Conservation (phyloP, 2,797 vertebrate species). For the Poecilia gillii region DNA sequence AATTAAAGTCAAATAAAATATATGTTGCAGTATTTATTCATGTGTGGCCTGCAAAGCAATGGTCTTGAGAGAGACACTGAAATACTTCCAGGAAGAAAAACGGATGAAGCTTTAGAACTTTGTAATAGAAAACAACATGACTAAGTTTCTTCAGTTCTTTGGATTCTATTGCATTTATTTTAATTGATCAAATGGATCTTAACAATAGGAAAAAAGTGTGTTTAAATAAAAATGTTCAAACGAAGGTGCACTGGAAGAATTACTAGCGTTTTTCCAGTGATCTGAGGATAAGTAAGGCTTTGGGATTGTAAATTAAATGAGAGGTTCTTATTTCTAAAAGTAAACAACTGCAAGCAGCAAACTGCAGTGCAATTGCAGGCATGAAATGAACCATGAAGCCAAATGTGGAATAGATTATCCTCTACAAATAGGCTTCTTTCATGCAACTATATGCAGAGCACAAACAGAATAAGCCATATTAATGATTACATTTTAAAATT, state of each 20-base stretch:
- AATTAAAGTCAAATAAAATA: background rate
- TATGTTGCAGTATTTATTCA: background rate
- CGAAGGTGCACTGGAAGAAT: background rate
- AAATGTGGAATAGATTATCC: constrained; percentile 20
- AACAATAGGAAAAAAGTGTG: background rate
- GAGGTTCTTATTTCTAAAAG: constrained; percentile 29
- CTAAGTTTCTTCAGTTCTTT: background rate
- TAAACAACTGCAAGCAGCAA: constrained; percentile 32
- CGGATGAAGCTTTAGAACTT: background rate
- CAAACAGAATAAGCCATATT: background rate
- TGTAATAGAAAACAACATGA: background rate
- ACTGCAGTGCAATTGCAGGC: constrained; percentile 34
- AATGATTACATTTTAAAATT: background rate
- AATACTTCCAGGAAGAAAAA: constrained; percentile 10
- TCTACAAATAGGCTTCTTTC: constrained; percentile 9
- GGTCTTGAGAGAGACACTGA: background rate
- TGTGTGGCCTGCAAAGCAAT: background rate
- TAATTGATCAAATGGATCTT: background rate
- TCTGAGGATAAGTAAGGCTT: background rate
- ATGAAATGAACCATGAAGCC: constrained; percentile 40
- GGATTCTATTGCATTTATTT: background rate
- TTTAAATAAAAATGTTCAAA: background rate
- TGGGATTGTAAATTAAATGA: constrained; percentile 21
- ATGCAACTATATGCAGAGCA: background rate
- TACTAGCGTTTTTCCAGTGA: background rate